Evolutionary conservation across 2,888 invertebrate species (phyloP), one percentile per base, ranked within the genome.

Genomic region (Cheilosia pagana): DNA sequence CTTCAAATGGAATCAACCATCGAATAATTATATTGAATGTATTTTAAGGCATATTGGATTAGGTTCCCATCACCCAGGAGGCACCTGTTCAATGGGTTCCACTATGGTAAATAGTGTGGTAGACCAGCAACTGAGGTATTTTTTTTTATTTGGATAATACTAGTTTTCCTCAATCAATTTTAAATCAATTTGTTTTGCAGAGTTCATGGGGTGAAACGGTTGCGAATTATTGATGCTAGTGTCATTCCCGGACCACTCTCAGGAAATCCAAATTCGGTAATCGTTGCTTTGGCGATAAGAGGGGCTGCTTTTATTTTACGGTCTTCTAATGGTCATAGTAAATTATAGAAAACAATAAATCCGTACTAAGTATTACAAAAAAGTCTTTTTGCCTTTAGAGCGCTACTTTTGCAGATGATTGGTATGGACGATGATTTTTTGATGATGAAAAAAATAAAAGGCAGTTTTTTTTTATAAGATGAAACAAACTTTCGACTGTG

Each of bases 151-250:
- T 31, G 19, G 23, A 31, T 53, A 21, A n/a, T n/a, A 16, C 23
- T 23, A 14, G 3, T 81, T 53, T 50, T 25, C 59, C 60, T 74
- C 6, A 35, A n/a, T 52, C 39, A 1, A 31, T 14, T n/a, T n/a
- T n/a, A n/a, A n/a, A n/a, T n/a, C n/a, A n/a, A n/a, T n/a, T n/a
- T n/a, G n/a, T 41, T 52, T 68, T 50, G 63, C 91, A 95, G 95
- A 87, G 94, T 96, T 0, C 93, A 93, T 87, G 94, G 95, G 0
- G 90, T 96, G 0, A 92, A 93, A 0, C 93, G 94, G 23, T 89
- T 97, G 4, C 93, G 97, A 50, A 93, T 97, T 67, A 94, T 96
- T 86, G 97, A 98, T 90, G 96, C 96, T 3, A 96, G 97, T 88
- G 93, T 97, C 1, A 92, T 97, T 87, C 97, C 97, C 0, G 93